Base-by-base conservation (phyloP, 2,113 vertebrate species). In the Mormyrus lacerda region DNA sequence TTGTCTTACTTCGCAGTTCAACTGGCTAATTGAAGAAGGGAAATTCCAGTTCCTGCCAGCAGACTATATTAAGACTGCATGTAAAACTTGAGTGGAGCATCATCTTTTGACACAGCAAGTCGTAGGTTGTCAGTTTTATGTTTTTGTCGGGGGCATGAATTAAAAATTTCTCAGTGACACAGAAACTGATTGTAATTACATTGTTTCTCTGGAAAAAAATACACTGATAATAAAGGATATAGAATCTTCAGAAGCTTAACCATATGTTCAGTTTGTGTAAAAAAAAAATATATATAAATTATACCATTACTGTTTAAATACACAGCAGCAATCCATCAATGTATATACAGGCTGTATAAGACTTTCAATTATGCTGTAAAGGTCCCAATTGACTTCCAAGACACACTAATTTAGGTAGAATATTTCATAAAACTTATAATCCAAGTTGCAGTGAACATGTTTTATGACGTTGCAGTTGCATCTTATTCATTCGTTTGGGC, bases 1-100 rank as follows among this genome's bases (percentile, higher is more conserved):
- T 96, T 95, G 94, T 96, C 95, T 96, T 96, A 95, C 96, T 96
- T 96, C 94, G 93, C 95, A 96, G 96, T 96, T 95, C 95, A 96
- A 95, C 95, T 96, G 95, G 93, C 95, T 96, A 96, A 96, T 96
- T 96, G 95, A 96, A 96, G 94, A 93, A 94, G 94, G 94, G 94
- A 93, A 95, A 95, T 95, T 96, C 94, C 93, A 94, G 95, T 94
- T 93, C 93, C 93, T 94, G 93, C 91, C 92, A 94, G 27, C 94
- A 69, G 61, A 31, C 61, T 69, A 31, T 69, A 93, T 94, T 95
- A 94, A 95, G 93, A 94, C 94, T 92, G 94, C 93, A 94, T 94
- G 94, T 94, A 92, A 95, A 95, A 95, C 94, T 92, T 89, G 92
- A 95, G 94, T 90, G 89, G 84, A 87, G 89, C 90, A 87, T 93